Conservation (phyloP, 2,888 invertebrate species). For the Torymus texanus region DNA sequence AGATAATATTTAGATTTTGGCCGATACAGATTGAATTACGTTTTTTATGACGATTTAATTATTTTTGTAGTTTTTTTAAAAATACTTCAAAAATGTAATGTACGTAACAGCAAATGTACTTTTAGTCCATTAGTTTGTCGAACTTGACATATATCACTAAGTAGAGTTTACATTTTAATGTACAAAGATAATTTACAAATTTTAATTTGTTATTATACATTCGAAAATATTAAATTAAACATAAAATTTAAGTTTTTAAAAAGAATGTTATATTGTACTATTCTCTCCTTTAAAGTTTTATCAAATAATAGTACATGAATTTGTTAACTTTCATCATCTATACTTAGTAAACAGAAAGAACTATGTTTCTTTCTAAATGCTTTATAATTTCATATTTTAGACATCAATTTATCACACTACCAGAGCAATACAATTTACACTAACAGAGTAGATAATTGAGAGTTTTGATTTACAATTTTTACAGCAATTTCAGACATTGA, state of each 20-base stretch:
- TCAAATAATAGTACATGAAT: not conserved
- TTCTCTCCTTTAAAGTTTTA: too few relatives aligned
- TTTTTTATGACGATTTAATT: slow-evolving; percentile 30
- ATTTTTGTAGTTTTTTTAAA: slow-evolving; percentile 18
- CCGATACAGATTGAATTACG: slow-evolving; percentile 25
- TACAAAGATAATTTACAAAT: slow-evolving; percentile 37
- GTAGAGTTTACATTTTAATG: not conserved
- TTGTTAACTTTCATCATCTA: slow-evolving; percentile 21
- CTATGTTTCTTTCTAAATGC: slow-evolving; percentile 33
- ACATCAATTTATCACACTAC: too few relatives aligned
- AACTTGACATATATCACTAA: slow-evolving; percentile 23
- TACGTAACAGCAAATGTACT: slow-evolving; percentile 24
- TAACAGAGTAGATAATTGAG: too few relatives aligned
- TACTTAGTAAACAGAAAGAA: slow-evolving; percentile 16
- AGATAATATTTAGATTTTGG: slow-evolving; percentile 25
- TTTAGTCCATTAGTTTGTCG: slow-evolving; percentile 27
- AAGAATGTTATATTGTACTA: too few relatives aligned
- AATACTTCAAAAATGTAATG: slow-evolving; percentile 47
- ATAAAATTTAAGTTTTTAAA: too few relatives aligned
- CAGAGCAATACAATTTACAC: too few relatives aligned
- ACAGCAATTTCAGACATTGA: too few relatives aligned
- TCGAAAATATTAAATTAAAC: too few relatives aligned
- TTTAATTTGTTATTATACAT: not conserved
- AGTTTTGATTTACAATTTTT: too few relatives aligned
- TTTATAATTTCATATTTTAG: slow-evolving; percentile 24